Evolutionary conservation across 2,113 vertebrate genomes (phyloP).

Genomic region (Eolophus roseicapilla): DNA sequence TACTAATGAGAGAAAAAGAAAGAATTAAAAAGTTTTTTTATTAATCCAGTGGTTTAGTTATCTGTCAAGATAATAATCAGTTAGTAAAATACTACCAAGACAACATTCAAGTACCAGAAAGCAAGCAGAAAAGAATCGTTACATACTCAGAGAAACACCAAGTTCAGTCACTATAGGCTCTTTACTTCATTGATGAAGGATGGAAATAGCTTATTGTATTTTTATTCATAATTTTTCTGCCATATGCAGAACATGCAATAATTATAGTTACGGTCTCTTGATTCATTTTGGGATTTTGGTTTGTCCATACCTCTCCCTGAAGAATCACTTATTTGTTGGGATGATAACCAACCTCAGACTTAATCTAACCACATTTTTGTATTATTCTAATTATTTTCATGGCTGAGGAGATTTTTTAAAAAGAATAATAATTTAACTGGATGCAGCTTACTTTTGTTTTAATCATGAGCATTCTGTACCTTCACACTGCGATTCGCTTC

Average conservation of each 20-base stretch:
- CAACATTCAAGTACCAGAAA: slow-evolving; percentile 38
- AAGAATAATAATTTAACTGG: background rate
- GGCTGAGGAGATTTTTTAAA: background rate
- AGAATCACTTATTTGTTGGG: background rate
- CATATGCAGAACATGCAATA: background rate
- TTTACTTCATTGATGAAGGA: background rate
- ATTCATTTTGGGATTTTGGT: background rate
- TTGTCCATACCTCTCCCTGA: background rate
- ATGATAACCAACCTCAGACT: background rate
- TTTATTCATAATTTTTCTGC: background rate
- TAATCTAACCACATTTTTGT: background rate
- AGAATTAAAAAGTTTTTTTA: slow-evolving; percentile 55
- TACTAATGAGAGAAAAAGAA: slow-evolving; percentile 63
- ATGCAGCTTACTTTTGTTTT: background rate
- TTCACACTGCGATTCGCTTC: background rate
- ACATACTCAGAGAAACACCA: background rate
- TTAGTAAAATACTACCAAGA: slow-evolving; percentile 6
- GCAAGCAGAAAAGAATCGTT: background rate
- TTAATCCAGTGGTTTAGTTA: slow-evolving; percentile 62
- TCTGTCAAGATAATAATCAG: slow-evolving; percentile 52
- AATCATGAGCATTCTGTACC: background rate
- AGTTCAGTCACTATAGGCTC: background rate
- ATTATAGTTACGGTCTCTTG: background rate
- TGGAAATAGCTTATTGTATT: background rate
- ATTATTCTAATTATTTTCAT: background rate